Conservation (phyloP, 1,140 invertebrate genomes). For the Augochlora pura region DNA sequence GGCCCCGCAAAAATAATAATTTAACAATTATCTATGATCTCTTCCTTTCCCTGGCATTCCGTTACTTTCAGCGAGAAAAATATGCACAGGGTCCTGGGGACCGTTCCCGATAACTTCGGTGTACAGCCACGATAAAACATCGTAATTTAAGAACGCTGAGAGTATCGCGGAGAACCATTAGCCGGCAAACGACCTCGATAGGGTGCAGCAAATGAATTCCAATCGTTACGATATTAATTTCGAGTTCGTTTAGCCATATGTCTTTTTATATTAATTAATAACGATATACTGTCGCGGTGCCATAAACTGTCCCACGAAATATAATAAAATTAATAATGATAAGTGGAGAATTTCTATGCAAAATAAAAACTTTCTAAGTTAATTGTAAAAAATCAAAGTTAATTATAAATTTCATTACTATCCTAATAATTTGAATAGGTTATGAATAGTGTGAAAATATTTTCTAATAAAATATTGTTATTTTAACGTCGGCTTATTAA, state of each 20-base stretch:
- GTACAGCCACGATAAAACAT: conserved; percentile 44
- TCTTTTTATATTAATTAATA: no score
- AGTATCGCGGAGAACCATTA: conserved; percentile 30
- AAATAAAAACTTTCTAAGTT: no score
- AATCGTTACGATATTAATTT: conserved; percentile 1
- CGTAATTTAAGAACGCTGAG: conserved; percentile 47
- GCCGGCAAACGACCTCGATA: background rate
- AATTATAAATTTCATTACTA: no score
- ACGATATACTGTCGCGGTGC: no score
- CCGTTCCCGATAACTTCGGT: conserved; percentile 30
- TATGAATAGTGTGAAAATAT: no score
- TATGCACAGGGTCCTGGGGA: conserved; percentile 8
- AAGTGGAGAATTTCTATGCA: no score
- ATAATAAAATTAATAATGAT: no score
- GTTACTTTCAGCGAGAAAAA: conserved; percentile 57
- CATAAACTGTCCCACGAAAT: no score
- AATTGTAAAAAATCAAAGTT: no score
- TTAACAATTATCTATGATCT: conserved; percentile 70
- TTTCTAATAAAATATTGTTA: no score
- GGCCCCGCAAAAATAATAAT: conserved; percentile 67
- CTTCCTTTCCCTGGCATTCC: conserved; percentile 26
- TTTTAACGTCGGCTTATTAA: no score
- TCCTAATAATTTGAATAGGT: no score
- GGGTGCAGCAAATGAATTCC: conserved; percentile 20
- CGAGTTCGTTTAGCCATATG: background rate